A percentile compares a stretch with the other conserved stretches of the same genome.
Conservation (phyloP, 2,888 invertebrate species). For the Mythimna impura region DNA sequence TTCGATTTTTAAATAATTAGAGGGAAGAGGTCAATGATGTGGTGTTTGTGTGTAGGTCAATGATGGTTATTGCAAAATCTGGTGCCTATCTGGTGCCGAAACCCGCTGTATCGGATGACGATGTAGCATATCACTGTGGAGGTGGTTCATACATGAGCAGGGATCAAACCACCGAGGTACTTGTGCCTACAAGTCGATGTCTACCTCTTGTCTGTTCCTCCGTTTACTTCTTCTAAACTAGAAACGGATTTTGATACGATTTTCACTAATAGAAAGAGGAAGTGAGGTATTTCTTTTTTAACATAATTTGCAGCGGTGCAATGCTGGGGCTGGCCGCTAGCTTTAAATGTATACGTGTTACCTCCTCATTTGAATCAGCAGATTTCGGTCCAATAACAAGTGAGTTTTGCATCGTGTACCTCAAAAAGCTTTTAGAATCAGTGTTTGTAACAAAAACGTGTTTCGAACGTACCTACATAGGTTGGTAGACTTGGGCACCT, state of each 20-base stretch:
- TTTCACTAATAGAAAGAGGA: no score
- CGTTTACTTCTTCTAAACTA: no score
- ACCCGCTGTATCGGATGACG: not conserved
- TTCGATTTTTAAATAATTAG: no score
- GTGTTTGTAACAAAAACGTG: not conserved
- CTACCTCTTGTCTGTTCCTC: no score
- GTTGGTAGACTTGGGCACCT: slow-evolving; percentile 30
- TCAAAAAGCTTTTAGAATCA: not conserved
- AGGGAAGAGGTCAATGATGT: no score
- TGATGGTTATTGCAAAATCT: no score
- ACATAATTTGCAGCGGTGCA: no score
- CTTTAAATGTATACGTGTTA: not conserved
- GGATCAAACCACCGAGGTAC: not conserved
- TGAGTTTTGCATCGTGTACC: not conserved
- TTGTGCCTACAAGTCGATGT: not conserved
- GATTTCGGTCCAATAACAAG: not conserved
- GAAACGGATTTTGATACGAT: no score
- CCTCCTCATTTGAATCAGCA: not conserved
- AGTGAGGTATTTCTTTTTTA: no score
- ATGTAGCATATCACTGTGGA: not conserved
- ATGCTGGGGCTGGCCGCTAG: not conserved
- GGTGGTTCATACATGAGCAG: not conserved
- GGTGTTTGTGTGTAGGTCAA: no score
- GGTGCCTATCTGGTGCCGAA: not conserved
- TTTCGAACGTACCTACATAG: not conserved